phyloP scores from a whole-genome alignment of 2,797 vertebrate species.

The Thaleichthys pacificus region DNA sequence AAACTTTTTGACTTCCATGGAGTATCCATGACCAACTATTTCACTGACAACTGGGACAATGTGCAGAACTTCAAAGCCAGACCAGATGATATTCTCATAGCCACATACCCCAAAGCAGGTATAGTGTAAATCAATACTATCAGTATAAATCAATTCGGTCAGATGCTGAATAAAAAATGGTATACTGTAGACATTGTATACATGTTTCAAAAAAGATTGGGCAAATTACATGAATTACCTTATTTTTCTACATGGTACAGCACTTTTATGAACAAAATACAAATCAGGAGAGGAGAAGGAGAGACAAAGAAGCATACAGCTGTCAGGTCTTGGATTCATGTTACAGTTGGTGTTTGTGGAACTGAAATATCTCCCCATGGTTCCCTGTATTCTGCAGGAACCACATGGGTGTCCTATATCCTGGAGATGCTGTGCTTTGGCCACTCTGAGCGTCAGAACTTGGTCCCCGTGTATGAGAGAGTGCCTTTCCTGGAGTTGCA shows the following conservation, averaged over 20 bases:
- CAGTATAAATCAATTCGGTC: too few species aligned
- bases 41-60: slow-evolving; percentile 54
- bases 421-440: slow-evolving; percentile 28
- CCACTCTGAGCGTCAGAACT: slow-evolving; percentile 8
- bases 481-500: slow-evolving; percentile 30
- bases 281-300: too few species aligned
- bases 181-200: too few species aligned
- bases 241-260: too few species aligned
- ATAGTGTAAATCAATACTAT: background rate
- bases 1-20: slow-evolving; percentile 52
- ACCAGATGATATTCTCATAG: slow-evolving; percentile 48
- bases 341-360: background rate
- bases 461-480: slow-evolving; percentile 18
- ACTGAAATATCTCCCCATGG: background rate
- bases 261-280: too few species aligned
- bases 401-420: slow-evolving; percentile 35
- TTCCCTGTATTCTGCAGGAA: slow-evolving; percentile 14
- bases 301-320: background rate
- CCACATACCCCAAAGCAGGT: slow-evolving; percentile 69
- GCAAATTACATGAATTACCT: too few species aligned
- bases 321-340: too few species aligned
- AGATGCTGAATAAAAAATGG: too few species aligned
- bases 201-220: too few species aligned
- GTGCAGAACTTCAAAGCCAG: slow-evolving; percentile 51
- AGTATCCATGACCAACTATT: slow-evolving; percentile 40